Evolutionary conservation across 37 sponge, comb jelly and placozoan genomes (phyloP).

Genomic region (Geodia barretti): DNA sequence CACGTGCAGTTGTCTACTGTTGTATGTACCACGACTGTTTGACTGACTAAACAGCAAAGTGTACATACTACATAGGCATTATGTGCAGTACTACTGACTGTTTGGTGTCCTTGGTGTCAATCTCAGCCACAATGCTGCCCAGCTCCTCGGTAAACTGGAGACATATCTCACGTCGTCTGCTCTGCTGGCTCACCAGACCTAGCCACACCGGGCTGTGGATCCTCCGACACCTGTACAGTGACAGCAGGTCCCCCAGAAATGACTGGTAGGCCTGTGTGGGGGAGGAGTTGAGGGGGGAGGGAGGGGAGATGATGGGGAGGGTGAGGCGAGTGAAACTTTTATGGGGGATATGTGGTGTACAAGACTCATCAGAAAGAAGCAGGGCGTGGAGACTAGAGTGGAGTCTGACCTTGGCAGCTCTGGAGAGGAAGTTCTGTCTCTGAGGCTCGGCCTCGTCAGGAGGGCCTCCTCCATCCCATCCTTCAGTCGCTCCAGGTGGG

Average conservation of each 20-base stretch:
- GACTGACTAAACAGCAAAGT: background rate
- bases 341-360: background rate
- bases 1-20: too few species aligned
- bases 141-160: conserved; percentile 59
- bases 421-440: background rate
- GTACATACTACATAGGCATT: background rate
- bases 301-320: background rate
- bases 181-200: conserved; percentile 33
- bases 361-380: background rate
- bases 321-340: background rate
- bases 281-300: background rate
- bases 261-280: conserved; percentile 22
- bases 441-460: background rate
- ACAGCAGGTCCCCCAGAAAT: conserved; percentile 42
- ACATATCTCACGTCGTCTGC: conserved; percentile 33
- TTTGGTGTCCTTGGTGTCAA: conserved; percentile 80
- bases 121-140: conserved; percentile 16
- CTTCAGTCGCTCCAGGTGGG: conserved; percentile 68
- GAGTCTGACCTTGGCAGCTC: background rate
- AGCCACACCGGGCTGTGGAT: conserved; percentile 79
- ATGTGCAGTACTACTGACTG: conserved; percentile 37
- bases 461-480: conserved; percentile 47
- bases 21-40: background rate
- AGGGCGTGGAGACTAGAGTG: background rate
- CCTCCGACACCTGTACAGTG: conserved; percentile 55